phyloP scores from a whole-genome alignment of 1,140 invertebrate species.

The Doryteuthis pealeii region DNA sequence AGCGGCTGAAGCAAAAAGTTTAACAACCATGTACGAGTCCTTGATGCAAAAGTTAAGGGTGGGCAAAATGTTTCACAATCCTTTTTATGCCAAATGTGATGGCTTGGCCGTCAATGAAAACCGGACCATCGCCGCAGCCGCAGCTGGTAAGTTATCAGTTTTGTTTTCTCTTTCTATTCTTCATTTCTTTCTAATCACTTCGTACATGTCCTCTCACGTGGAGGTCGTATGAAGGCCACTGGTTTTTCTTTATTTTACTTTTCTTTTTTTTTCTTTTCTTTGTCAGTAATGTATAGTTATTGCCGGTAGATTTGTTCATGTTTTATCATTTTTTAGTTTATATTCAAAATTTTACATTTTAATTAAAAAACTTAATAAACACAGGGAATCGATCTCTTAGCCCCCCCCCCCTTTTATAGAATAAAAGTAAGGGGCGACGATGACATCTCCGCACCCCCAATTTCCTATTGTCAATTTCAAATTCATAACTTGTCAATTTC shows the following conservation, averaged over 20 bases:
- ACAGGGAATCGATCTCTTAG: neutral
- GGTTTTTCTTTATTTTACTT: no score
- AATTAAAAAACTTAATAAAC: neutral
- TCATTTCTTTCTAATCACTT: neutral
- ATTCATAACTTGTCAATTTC: no score
- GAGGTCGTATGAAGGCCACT: neutral
- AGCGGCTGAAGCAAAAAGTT: neutral
- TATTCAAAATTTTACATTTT: neutral
- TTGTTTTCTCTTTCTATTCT: neutral
- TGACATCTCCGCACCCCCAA: no score
- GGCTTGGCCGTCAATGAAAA: conserved; percentile 35
- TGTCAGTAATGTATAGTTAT: neutral
- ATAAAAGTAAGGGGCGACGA: neutral
- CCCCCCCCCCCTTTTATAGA: neutral
- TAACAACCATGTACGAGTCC: conserved; percentile 1
- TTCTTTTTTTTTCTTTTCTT: no score
- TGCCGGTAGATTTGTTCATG: neutral
- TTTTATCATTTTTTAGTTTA: neutral
- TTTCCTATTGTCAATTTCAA: no score
- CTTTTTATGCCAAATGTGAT: conserved; percentile 61
- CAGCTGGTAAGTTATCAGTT: conserved; percentile 23
- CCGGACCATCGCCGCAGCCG: conserved; percentile 56
- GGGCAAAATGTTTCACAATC: conserved; percentile 73
- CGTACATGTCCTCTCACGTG: neutral
- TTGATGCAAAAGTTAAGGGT: neutral